These are phyloP conservation scores for Vidua chalybeata DNA, from an alignment of 2,113 vertebrate species.

Conservation along the genomic window DNA sequence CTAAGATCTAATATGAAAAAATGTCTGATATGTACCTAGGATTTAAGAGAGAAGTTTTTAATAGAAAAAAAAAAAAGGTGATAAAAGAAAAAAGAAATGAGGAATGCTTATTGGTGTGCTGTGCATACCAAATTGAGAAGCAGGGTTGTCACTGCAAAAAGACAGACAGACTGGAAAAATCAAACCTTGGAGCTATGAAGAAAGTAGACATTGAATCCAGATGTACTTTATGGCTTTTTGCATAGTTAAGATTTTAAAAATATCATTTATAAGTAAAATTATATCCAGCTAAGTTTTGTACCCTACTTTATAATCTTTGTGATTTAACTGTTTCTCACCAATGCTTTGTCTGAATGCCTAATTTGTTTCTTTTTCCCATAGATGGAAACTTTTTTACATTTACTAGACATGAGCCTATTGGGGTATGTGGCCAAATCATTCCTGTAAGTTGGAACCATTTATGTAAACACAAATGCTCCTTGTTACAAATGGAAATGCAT, in stretches of 20 bases:
- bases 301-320: neutral
- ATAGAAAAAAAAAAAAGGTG: neutral
- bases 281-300: neutral
- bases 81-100: neutral
- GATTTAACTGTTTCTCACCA: neutral
- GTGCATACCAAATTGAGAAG: neutral
- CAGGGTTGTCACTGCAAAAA: neutral
- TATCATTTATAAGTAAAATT: neutral
- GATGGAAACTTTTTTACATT: conserved; percentile 88
- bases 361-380: conserved; percentile 55
- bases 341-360: neutral
- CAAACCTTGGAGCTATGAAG: neutral
- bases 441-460: conserved; percentile 78
- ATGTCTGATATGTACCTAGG: neutral
- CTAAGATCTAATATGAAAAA: conserved; percentile 19
- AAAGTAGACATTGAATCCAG: conserved; percentile 35
- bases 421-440: conserved; percentile 89
- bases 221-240: neutral
- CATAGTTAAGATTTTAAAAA: conserved; percentile 1
- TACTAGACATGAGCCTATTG: conserved; percentile 87
- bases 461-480: neutral
- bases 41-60: neutral
- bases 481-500: neutral
- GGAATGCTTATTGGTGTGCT: neutral
- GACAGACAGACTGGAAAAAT: neutral